A percentile compares a stretch with the other conserved stretches of the same genome.
phyloP scores from a whole-genome alignment of 2,797 vertebrate genomes.

The Falco columbarius region DNA sequence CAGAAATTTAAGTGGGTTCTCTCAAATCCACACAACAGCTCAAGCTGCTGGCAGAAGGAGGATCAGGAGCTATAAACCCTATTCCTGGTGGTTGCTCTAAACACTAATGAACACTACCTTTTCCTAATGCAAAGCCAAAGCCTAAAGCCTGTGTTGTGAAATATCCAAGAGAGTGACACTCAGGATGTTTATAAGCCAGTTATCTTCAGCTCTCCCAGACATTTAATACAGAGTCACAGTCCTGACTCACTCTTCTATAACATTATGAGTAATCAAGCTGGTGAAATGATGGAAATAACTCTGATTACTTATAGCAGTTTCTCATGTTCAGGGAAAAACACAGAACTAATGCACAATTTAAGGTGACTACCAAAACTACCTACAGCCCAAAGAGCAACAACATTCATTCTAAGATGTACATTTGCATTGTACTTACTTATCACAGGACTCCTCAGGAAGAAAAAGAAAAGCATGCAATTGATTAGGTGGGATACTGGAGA shows the following conservation, averaged over 20 bases:
- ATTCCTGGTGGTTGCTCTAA: neutral
- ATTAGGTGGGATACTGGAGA: neutral
- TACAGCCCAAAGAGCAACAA: neutral
- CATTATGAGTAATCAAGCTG: neutral
- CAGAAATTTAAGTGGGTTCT: neutral
- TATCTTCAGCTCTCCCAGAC: neutral
- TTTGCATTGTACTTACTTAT: neutral
- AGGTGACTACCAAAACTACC: neutral
- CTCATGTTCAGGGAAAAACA: neutral
- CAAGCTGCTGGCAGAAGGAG: neutral
- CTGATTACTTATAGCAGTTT: neutral
- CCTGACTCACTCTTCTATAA: neutral
- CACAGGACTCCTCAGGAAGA: neutral
- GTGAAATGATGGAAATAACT: neutral
- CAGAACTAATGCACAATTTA: neutral
- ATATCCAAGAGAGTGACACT: neutral
- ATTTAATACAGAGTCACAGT: neutral
- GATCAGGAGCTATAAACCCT: neutral
- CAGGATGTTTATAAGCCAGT: conserved; percentile 4
- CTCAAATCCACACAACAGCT: neutral
- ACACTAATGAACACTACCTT: neutral
- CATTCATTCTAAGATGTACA: neutral
- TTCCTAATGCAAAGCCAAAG: neutral
- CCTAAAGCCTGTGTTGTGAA: neutral
- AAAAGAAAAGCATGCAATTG: neutral